These are phyloP conservation scores for Tryphoninae sp. DNA, from an alignment of 2,888 invertebrate species.

Conservation along the genomic window DNA sequence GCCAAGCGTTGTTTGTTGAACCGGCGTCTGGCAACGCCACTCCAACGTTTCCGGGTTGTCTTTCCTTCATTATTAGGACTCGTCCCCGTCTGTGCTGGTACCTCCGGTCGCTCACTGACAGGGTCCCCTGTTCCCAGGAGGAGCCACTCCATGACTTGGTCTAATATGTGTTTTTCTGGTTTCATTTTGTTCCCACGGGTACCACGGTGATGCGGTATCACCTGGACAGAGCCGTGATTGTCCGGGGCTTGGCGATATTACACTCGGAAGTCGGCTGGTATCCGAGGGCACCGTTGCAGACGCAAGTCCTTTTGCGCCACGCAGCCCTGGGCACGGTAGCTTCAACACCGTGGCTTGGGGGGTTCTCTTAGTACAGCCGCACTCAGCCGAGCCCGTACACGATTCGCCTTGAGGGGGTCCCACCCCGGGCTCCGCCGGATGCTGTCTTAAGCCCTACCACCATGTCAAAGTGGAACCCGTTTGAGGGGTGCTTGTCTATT, in stretches of 20 bases:
- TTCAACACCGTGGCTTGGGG: background rate
- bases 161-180: background rate
- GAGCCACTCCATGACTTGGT: background rate
- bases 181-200: constrained; percentile 9
- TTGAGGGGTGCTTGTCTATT: too few species aligned
- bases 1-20: background rate
- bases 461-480: too few species aligned
- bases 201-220: constrained; percentile 22
- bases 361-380: constrained; percentile 1
- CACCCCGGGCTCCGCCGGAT: too few species aligned
- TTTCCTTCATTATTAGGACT: background rate
- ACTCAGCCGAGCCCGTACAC: too few species aligned
- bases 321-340: background rate
- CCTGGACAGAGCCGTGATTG: background rate
- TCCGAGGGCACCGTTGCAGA: background rate
- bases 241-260: background rate
- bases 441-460: too few species aligned
- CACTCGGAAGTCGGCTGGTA: background rate
- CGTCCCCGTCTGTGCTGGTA: background rate
- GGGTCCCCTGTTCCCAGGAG: background rate
- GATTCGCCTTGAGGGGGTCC: too few species aligned
- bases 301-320: background rate
- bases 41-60: background rate
- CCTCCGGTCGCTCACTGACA: background rate
- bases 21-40: background rate